Evolutionary conservation across 2,888 invertebrate species (phyloP).

Genomic region (Polia nebulosa): DNA sequence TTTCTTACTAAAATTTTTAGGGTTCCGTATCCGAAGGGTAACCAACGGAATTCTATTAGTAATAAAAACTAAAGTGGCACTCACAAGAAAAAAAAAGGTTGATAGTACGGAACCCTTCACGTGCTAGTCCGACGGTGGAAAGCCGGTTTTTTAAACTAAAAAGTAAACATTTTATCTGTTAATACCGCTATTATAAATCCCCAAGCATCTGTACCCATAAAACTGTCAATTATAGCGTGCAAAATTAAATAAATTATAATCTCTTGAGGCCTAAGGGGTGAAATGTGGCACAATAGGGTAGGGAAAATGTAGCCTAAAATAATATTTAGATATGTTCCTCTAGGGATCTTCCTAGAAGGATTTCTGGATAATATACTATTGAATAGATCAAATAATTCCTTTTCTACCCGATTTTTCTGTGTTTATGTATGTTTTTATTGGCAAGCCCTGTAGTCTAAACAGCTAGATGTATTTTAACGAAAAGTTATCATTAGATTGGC

Average conservation of each 20-base stretch:
- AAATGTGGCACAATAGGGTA: conserved; percentile 29
- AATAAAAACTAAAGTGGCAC: no score
- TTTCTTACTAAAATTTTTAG: no score
- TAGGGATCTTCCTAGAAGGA: conserved; percentile 19
- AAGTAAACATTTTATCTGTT: not conserved
- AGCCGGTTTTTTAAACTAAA: not conserved
- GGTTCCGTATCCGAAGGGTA: no score
- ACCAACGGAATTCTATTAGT: no score
- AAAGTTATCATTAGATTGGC: no score
- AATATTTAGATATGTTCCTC: conserved; percentile 44
- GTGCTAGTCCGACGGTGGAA: no score
- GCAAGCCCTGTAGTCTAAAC: no score
- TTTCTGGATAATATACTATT: conserved; percentile 17
- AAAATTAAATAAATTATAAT: conserved; percentile 50
- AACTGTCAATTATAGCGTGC: conserved; percentile 50
- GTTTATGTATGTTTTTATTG: no score
- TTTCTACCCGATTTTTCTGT: no score
- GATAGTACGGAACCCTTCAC: no score
- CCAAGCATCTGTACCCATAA: conserved; percentile 24
- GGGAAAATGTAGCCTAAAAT: conserved; percentile 37
- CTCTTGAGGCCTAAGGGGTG: conserved; percentile 1
- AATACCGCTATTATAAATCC: not conserved
- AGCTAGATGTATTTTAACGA: no score
- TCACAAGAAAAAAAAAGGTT: no score
- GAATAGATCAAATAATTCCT: not conserved